These are phyloP conservation scores for Ptychoptera albimana DNA, from an alignment of 2,888 invertebrate genomes.

Conservation along the genomic window DNA sequence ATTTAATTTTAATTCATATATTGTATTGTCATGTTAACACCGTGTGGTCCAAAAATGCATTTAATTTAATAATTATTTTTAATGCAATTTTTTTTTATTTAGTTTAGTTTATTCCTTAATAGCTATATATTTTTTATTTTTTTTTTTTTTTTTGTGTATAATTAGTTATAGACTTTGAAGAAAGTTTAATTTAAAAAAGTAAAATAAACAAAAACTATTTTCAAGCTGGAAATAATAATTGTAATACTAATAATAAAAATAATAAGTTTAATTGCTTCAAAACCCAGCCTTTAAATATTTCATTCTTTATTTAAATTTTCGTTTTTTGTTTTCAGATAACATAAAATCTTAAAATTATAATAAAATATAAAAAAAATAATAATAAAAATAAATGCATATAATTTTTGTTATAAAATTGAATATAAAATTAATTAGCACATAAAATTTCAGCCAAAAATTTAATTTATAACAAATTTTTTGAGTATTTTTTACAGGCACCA, in stretches of 20 bases:
- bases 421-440: no score
- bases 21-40: conserved; percentile 18
- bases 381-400: no score
- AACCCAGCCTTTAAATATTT: conserved; percentile 12
- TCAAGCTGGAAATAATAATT: neutral
- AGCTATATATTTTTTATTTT: conserved; percentile 1
- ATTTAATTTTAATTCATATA: neutral
- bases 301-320: no score
- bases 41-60: conserved; percentile 16
- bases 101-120: conserved; percentile 4
- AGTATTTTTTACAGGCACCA: no score
- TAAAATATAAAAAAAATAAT: no score
- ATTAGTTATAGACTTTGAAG: conserved; percentile 5
- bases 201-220: conserved; percentile 6
- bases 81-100: conserved; percentile 4
- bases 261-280: conserved; percentile 12
- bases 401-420: no score
- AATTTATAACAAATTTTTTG: no score
- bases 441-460: no score
- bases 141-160: neutral
- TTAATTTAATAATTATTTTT: conserved; percentile 4
- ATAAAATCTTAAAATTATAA: no score
- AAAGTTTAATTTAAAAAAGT: conserved; percentile 2
- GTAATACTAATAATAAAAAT: conserved; percentile 1
- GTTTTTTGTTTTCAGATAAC: no score